These are phyloP conservation scores for Malurus leucopterus DNA, from an alignment of 2,797 vertebrate genomes.

Conservation along the genomic window DNA sequence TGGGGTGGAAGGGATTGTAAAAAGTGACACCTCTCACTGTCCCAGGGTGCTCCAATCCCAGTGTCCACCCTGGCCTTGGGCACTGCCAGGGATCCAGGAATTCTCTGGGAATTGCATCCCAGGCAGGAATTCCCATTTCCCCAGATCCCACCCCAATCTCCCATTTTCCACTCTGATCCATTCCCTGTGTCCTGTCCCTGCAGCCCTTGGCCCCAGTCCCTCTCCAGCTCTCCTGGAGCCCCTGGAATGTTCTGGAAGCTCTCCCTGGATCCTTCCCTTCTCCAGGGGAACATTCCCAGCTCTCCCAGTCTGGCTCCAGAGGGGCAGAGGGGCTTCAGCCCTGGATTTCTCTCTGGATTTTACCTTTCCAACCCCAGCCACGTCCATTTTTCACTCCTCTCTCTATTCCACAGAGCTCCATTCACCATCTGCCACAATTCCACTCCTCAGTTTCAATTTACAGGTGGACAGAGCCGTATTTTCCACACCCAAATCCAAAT, in stretches of 20 bases:
- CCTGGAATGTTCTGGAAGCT: neutral
- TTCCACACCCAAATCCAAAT: neutral
- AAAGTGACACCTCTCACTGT: fast-evolving
- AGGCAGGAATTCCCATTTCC: neutral
- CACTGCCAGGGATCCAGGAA: neutral
- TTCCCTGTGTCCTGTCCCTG: neutral
- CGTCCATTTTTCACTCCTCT: neutral
- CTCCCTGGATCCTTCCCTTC: fast-evolving
- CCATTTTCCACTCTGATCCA: neutral
- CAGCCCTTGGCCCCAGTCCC: neutral
- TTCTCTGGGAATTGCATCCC: neutral
- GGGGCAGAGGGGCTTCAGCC: neutral
- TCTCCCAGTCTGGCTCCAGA: neutral
- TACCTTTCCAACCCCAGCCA: neutral
- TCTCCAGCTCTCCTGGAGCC: neutral
- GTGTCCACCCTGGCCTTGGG: fast-evolving
- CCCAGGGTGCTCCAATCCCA: fast-evolving
- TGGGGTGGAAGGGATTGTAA: neutral
- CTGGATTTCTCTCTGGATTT: neutral
- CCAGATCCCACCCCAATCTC: neutral
- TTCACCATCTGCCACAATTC: neutral
- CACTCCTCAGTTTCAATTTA: neutral
- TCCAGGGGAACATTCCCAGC: fast-evolving
- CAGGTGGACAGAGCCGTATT: neutral
- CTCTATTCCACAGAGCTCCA: neutral